A percentile compares a stretch with the other conserved stretches of the same genome.
phyloP scores from a whole-genome alignment of 2,797 vertebrate genomes.

The Phyllotis vaccarum region DNA sequence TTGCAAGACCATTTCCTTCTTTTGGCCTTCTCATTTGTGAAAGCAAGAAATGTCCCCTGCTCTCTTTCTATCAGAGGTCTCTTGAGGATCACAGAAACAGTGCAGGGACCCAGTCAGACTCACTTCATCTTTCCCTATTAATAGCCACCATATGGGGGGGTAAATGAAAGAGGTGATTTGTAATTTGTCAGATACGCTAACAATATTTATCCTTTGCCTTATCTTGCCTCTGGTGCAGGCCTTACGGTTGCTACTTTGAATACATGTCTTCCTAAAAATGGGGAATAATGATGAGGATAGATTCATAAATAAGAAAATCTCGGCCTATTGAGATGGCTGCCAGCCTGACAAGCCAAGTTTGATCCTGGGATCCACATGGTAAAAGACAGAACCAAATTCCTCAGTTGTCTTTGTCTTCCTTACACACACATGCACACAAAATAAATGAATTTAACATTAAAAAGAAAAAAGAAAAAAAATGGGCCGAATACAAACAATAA shows the following conservation, averaged over 20 bases:
- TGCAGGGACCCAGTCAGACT: neutral
- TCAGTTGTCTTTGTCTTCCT: neutral
- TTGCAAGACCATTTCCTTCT: neutral
- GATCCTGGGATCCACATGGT: too few species aligned
- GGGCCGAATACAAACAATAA: neutral
- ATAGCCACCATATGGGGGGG: neutral
- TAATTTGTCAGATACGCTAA: constrained; percentile 18
- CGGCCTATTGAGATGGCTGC: neutral
- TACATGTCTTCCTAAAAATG: neutral
- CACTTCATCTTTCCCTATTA: neutral
- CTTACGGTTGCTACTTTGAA: constrained; percentile 35
- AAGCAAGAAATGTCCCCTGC: neutral
- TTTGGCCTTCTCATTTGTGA: neutral
- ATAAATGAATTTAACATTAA: neutral
- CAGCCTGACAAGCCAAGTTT: neutral
- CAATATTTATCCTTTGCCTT: constrained; percentile 14
- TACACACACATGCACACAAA: neutral
- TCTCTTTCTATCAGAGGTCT: neutral
- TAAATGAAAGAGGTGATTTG: neutral
- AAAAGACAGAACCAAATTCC: neutral
- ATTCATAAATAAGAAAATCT: neutral
- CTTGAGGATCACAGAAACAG: neutral
- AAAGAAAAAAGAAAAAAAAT: neutral
- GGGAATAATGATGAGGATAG: neutral
- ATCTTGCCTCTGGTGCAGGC: neutral